phyloP scores from a whole-genome alignment of 1,140 invertebrate genomes.

The Coelopa frigida region DNA sequence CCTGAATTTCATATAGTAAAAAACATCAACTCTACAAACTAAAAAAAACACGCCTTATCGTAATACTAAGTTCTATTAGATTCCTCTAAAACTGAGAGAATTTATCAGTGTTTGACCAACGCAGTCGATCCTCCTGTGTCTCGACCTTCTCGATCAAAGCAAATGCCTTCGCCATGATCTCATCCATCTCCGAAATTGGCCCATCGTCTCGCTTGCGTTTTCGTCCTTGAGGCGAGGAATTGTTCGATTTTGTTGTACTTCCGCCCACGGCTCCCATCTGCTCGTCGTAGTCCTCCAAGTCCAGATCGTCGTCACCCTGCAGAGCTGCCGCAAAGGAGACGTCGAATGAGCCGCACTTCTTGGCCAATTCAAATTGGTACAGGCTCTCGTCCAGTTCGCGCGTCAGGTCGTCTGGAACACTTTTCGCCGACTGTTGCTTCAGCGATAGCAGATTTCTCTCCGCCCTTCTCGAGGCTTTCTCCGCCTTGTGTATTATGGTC shows the following conservation, averaged over 20 bases:
- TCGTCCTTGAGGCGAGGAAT: not conserved
- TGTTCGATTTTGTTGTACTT: not conserved
- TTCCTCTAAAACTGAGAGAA: not conserved
- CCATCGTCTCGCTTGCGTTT: not conserved
- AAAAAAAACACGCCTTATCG: no score
- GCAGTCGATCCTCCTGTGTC: not conserved
- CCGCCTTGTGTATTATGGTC: slow-evolving; percentile 11
- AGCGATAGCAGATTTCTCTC: not conserved
- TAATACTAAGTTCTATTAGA: no score
- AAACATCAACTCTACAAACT: no score
- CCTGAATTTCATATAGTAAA: no score
- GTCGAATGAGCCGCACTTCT: slow-evolving; percentile 9
- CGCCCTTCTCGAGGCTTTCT: slow-evolving; percentile 5
- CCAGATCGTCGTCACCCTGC: slow-evolving; percentile 2
- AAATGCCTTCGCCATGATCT: slow-evolving; percentile 4
- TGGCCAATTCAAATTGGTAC: slow-evolving; percentile 14
- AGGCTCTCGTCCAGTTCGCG: slow-evolving; percentile 12
- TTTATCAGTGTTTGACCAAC: no score
- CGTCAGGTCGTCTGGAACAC: slow-evolving; percentile 4
- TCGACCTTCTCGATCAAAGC: slow-evolving; percentile 11
- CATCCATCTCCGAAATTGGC: slow-evolving; percentile 1
- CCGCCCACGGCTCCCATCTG: no score
- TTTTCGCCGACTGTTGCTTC: slow-evolving; percentile 2
- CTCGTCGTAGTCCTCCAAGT: not conserved
- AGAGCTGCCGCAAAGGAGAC: not conserved